Evolutionary conservation across 2,797 vertebrate genomes (phyloP).

Genomic region (Alca torda): DNA sequence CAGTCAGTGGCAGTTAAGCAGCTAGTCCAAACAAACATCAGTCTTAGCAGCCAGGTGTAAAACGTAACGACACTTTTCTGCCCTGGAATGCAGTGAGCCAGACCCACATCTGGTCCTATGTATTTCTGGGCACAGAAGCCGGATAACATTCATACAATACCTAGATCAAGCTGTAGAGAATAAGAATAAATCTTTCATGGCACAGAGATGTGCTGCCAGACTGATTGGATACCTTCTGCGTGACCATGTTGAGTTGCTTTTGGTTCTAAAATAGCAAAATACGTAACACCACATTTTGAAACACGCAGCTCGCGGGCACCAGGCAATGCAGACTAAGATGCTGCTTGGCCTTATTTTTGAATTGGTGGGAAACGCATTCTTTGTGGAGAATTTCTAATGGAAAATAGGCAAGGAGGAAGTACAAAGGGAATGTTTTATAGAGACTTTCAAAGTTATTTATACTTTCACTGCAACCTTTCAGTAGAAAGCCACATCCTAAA

Average conservation of each 20-base stretch:
- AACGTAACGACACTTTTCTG: not conserved
- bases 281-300: not conserved
- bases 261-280: not conserved
- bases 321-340: not conserved
- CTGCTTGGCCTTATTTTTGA: not conserved
- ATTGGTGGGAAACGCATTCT: not conserved
- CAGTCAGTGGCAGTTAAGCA: not conserved
- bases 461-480: not conserved
- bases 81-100: not conserved
- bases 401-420: not conserved
- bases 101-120: not conserved
- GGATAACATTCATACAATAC: not conserved
- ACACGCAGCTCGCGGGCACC: rapidly evolving
- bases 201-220: not conserved
- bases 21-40: not conserved
- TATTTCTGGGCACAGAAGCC: not conserved
- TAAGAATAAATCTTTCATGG: not conserved
- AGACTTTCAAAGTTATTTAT: not conserved
- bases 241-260: not conserved
- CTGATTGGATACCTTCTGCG: not conserved
- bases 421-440: not conserved
- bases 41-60: not conserved
- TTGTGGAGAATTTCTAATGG: not conserved
- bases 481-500: not conserved
- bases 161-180: not conserved